These are phyloP conservation scores for Holothuria glaberrima DNA, from an alignment of 35 echinoderm and acorn worm species.

Conservation along the genomic window DNA sequence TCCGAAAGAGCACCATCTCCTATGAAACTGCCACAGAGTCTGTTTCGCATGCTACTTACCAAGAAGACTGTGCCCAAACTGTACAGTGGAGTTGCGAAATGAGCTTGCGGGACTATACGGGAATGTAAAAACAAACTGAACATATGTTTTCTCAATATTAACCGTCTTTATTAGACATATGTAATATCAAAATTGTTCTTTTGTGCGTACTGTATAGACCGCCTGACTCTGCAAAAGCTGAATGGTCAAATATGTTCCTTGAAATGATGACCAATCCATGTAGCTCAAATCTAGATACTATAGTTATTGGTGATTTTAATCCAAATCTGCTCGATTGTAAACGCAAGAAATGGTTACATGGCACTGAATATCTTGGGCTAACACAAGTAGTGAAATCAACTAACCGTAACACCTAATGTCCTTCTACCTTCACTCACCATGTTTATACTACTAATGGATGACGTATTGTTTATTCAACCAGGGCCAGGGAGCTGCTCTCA, in stretches of 20 bases:
- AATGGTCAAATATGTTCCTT: too few relatives aligned
- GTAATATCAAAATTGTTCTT: too few relatives aligned
- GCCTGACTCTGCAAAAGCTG: too few relatives aligned
- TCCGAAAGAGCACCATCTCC: too few relatives aligned
- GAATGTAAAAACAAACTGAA: too few relatives aligned
- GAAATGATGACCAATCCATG: neutral
- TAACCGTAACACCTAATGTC: neutral
- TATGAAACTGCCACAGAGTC: too few relatives aligned
- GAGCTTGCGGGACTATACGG: neutral
- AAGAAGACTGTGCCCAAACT: neutral
- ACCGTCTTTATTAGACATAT: conserved; percentile 14
- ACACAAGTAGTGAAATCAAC: neutral
- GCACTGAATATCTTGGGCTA: neutral
- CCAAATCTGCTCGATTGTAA: neutral
- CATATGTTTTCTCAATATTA: conserved; percentile 8
- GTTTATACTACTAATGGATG: conserved; percentile 9
- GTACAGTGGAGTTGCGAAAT: neutral
- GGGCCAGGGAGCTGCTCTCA: too few relatives aligned
- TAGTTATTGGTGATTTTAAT: neutral
- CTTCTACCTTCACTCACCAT: neutral
- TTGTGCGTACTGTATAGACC: too few relatives aligned
- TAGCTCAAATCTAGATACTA: conserved; percentile 11
- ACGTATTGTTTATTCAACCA: neutral
- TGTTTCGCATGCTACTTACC: too few relatives aligned
- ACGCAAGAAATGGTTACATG: conserved; percentile 19